Evolutionary conservation across 2,797 vertebrate genomes (phyloP).

Genomic region (Poecilia picta): DNA sequence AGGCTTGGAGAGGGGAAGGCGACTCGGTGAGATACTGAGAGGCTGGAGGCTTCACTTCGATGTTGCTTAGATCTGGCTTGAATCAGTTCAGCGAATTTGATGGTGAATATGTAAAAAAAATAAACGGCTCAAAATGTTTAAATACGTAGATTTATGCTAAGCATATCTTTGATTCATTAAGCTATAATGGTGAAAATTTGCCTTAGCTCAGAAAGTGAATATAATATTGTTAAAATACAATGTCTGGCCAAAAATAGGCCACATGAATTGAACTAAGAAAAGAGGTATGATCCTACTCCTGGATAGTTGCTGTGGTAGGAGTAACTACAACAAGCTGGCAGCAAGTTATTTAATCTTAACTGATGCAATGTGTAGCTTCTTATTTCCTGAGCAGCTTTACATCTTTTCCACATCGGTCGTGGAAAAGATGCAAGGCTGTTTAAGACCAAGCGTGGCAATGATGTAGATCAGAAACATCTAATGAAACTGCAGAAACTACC

Average conservation of each 20-base stretch:
- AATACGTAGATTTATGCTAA: neutral
- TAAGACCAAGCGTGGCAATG: neutral
- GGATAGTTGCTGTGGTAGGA: neutral
- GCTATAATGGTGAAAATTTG: neutral
- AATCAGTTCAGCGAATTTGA: conserved; percentile 21
- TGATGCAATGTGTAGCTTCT: neutral
- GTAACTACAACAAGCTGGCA: neutral
- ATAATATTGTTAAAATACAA: neutral
- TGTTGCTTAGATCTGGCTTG: conserved; percentile 24
- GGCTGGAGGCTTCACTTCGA: conserved; percentile 33
- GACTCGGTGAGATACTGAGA: conserved; percentile 25
- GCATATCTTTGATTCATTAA: neutral
- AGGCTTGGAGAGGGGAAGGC: neutral
- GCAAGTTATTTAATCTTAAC: neutral
- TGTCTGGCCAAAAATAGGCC: neutral
- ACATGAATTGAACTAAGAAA: neutral
- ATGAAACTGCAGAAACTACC: too few relatives aligned
- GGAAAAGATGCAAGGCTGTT: neutral
- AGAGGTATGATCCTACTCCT: neutral
- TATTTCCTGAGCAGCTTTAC: neutral
- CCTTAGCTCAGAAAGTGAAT: neutral
- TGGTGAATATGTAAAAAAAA: neutral
- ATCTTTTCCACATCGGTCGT: too few relatives aligned
- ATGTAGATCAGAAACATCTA: neutral
- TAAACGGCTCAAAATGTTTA: neutral